Evolutionary conservation across 2,888 invertebrate genomes (phyloP), one percentile per base, ranked within the genome.

Genomic region (Drosophila ezoana): DNA sequence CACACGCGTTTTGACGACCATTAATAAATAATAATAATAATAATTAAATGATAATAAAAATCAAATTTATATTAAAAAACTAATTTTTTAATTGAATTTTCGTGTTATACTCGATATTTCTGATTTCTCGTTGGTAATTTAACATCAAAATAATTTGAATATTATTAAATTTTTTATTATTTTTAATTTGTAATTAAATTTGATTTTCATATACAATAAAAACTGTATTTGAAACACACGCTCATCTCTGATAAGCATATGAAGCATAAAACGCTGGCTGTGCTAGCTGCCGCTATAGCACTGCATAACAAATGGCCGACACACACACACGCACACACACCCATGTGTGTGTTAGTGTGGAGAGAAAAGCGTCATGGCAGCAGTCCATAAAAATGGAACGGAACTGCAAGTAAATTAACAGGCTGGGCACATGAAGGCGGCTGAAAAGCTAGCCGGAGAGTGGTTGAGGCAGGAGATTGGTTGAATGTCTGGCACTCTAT

Each of bases 361-460:
- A 63, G 62, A 48, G 51, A 38, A 45, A 51, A 65, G 60, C 73
- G 47, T 76, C 70, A 85, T 82, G 83, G 79, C 79, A 79, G 83
- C 71, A 87, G 88, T 84, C 79, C 86, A 84, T 89, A 86, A 86
- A 89, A 86, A 86, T 85, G 89, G 84, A 86, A 79, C 89, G 90
- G 89, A 89, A 88, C 86, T 85, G 81, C 90, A 83, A 80, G 83
- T 79, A 87, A 90, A 90, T 90, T 89, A 89, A 89, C 83, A 90
- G 90, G 79, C 87, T 79, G 76, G 66, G 71, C 71, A 67, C 59
- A 86, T 57, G 72, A 70, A 79, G 80, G 72, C 61, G 68, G 56
- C 60, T 65, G 52, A 28, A 79, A 69, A 67, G 79, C 67, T 64
- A 47, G 51, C 65, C 38, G 9, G 35, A 6, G 41, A 8, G 52